A percentile compares a stretch with the other conserved stretches of the same genome.
Conservation (phyloP, 2,113 vertebrate species). For the Kryptolebias marmoratus region DNA sequence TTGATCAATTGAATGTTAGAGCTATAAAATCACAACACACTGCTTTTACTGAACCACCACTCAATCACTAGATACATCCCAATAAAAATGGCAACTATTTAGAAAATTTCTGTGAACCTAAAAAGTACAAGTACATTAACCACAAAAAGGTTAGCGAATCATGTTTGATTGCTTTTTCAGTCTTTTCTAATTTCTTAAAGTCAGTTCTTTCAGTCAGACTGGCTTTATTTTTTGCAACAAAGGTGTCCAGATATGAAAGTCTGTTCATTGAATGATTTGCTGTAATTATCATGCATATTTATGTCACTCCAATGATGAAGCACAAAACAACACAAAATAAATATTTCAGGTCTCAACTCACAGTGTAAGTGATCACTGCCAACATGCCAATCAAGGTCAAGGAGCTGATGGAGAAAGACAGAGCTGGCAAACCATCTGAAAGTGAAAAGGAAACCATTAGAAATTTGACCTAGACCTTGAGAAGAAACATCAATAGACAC, state of each 20-base stretch:
- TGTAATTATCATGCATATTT: constrained; percentile 36
- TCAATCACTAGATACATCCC: constrained; percentile 38
- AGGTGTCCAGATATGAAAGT: constrained; percentile 19
- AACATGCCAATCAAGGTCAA: constrained; percentile 98
- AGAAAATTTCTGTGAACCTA: not conserved
- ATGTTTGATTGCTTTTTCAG: not conserved
- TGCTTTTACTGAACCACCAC: constrained; percentile 47
- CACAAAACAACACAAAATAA: constrained; percentile 36
- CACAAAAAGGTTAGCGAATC: not conserved
- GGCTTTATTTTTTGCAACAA: not conserved
- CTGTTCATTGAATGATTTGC: constrained; percentile 22
- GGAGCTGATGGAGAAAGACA: constrained; percentile 97
- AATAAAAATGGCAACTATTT: constrained; percentile 7
- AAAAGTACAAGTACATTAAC: constrained; percentile 3
- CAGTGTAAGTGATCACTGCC: constrained; percentile 97
- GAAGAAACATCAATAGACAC: constrained; percentile 20
- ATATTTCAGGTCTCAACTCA: constrained; percentile 80
- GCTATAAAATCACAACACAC: constrained; percentile 55
- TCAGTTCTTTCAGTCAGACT: no score
- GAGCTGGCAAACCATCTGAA: constrained; percentile 92
- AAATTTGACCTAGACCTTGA: constrained; percentile 33
- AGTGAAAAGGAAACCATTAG: constrained; percentile 46
- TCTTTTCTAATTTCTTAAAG: not conserved
- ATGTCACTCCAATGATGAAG: constrained; percentile 21
- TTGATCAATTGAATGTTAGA: constrained; percentile 56